Conservation (phyloP, 1,140 invertebrate genomes). For the Zaprionus davidi region DNA sequence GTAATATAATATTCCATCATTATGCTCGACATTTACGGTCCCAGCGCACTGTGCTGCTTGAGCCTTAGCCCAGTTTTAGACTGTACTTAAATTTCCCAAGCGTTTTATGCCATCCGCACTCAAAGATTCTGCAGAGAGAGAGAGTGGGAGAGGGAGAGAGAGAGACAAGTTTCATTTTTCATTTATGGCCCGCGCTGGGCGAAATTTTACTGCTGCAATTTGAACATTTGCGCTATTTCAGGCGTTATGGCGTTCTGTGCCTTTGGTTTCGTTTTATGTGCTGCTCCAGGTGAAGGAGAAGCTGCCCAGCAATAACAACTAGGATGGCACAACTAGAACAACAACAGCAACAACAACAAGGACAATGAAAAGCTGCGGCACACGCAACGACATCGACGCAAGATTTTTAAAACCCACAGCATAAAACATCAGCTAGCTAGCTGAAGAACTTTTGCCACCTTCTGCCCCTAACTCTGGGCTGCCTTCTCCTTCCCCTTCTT, state of each 20-base stretch:
- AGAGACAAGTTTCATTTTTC: constrained; percentile 80
- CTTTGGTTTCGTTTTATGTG: constrained; percentile 65
- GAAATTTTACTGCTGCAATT: constrained; percentile 76
- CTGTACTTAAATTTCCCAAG: constrained; percentile 47
- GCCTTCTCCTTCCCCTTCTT: neutral
- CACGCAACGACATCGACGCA: constrained; percentile 69
- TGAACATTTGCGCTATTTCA: constrained; percentile 74
- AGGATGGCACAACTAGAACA: constrained; percentile 24
- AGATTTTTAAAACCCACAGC: constrained; percentile 79
- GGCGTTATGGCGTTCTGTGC: constrained; percentile 46
- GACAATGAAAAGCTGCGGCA: constrained; percentile 42
- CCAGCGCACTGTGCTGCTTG: neutral
- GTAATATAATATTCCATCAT: constrained; percentile 25
- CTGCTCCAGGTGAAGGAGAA: constrained; percentile 51
- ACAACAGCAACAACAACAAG: constrained; percentile 28
- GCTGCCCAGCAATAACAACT: constrained; percentile 38
- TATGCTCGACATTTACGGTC: constrained; percentile 20
- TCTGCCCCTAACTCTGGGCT: neutral
- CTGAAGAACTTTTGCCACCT: constrained; percentile 13
- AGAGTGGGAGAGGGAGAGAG: neutral
- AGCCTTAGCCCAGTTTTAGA: constrained; percentile 26
- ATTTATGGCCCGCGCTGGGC: constrained; percentile 61
- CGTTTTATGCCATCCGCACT: constrained; percentile 34
- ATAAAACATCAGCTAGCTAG: constrained; percentile 71
- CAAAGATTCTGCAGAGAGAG: neutral